phyloP scores from a whole-genome alignment of 2,113 vertebrate genomes.

The Chrysemys picta region DNA sequence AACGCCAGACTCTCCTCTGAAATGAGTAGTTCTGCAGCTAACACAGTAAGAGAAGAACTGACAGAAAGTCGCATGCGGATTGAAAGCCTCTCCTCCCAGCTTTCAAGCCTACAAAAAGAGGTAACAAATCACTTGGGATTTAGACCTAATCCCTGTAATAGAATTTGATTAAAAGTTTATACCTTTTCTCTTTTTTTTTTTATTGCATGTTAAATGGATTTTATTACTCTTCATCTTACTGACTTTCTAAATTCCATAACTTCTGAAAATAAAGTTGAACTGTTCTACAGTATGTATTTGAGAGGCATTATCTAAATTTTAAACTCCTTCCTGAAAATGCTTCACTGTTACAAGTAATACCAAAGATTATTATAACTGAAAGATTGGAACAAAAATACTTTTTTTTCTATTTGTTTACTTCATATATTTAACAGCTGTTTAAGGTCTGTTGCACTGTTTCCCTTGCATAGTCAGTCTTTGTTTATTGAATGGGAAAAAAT shows the following conservation, averaged over 20 bases:
- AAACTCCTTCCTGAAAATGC: too few species aligned
- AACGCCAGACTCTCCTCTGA: slow-evolving; percentile 85
- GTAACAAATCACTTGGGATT: slow-evolving; percentile 52
- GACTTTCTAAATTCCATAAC: not conserved
- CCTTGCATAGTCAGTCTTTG: too few species aligned
- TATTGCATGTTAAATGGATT: not conserved
- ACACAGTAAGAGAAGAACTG: slow-evolving; percentile 87
- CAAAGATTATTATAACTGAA: not conserved
- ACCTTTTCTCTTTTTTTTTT: not conserved
- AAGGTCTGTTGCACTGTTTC: too few species aligned
- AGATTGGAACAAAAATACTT: not conserved
- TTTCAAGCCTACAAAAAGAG: slow-evolving; percentile 89
- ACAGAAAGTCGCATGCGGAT: slow-evolving; percentile 84
- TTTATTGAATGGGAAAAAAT: too few species aligned
- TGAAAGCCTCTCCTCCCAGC: slow-evolving; percentile 84
- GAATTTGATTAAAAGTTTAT: not conserved
- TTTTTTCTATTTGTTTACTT: not conserved
- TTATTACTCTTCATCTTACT: not conserved
- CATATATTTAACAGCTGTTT: too few species aligned
- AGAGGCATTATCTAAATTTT: not conserved
- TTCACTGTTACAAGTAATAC: too few species aligned
- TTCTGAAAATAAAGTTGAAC: not conserved
- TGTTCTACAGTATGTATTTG: slow-evolving; percentile 28
- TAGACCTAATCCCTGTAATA: not conserved
- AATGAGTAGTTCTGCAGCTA: slow-evolving; percentile 85